Conservation (phyloP, 2,113 vertebrate species). For the Eubucco bourcierii region DNA sequence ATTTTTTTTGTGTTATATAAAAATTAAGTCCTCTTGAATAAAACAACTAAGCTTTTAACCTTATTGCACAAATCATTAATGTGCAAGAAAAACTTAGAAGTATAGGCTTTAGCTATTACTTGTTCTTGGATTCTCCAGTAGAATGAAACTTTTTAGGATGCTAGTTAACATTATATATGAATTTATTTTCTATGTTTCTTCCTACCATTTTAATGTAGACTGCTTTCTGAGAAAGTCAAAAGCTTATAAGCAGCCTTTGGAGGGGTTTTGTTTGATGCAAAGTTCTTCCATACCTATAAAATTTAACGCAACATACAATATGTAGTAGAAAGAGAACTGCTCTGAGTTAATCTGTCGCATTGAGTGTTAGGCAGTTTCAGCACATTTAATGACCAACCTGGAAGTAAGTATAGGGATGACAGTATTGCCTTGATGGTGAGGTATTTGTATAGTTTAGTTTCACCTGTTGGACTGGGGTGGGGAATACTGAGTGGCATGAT, state of each 20-base stretch:
- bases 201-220: background rate
- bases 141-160: background rate
- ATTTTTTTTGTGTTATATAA: background rate
- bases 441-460: background rate
- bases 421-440: background rate
- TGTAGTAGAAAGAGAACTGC: background rate
- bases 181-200: background rate
- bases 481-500: background rate
- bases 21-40: background rate
- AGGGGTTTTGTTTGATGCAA: background rate
- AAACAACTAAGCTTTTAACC: background rate
- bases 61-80: background rate
- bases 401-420: background rate
- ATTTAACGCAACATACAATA: too few relatives aligned
- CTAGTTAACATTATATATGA: background rate
- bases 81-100: background rate
- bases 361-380: background rate
- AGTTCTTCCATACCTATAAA: background rate
- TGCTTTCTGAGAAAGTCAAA: background rate
- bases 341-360: accelerated
- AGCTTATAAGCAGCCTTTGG: background rate
- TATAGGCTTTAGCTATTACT: background rate
- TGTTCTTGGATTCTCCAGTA: background rate
- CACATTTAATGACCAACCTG: background rate
- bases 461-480: accelerated